Evolutionary conservation across 2,888 invertebrate species (phyloP).

Genomic region (Subacronicta megacephala): DNA sequence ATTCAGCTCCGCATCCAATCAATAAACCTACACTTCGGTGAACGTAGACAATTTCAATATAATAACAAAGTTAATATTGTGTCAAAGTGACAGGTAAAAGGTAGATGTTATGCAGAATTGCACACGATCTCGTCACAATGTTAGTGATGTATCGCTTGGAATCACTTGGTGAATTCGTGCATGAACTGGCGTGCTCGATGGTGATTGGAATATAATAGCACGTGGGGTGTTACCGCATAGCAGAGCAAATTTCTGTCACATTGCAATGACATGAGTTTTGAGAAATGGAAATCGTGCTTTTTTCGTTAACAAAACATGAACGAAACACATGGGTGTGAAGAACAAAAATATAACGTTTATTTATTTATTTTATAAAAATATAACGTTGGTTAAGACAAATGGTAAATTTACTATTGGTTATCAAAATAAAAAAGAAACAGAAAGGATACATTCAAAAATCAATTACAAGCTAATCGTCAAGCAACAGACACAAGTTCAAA

Average conservation of each 20-base stretch:
- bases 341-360: too few relatives aligned
- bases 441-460: not conserved
- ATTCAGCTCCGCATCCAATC: constrained; percentile 33
- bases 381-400: too few relatives aligned
- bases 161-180: constrained; percentile 50
- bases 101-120: constrained; percentile 48
- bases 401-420: too few relatives aligned
- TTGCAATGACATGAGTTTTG: not conserved
- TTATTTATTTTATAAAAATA: too few relatives aligned
- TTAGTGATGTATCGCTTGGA: constrained; percentile 36
- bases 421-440: not conserved
- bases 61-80: constrained; percentile 29
- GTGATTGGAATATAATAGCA: constrained; percentile 43
- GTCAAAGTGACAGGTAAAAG: constrained; percentile 48
- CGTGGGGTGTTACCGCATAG: constrained; percentile 25
- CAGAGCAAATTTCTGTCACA: constrained; percentile 27
- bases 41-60: constrained; percentile 43
- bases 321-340: too few relatives aligned
- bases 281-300: not conserved
- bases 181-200: constrained; percentile 46
- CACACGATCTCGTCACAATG: constrained; percentile 48
- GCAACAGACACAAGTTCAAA: not conserved
- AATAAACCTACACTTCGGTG: constrained; percentile 30
- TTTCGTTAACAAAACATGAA: not conserved
- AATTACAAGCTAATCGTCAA: not conserved